Base-by-base conservation (phyloP, 2,113 vertebrate species). In the Cheirogaleus medius region DNA sequence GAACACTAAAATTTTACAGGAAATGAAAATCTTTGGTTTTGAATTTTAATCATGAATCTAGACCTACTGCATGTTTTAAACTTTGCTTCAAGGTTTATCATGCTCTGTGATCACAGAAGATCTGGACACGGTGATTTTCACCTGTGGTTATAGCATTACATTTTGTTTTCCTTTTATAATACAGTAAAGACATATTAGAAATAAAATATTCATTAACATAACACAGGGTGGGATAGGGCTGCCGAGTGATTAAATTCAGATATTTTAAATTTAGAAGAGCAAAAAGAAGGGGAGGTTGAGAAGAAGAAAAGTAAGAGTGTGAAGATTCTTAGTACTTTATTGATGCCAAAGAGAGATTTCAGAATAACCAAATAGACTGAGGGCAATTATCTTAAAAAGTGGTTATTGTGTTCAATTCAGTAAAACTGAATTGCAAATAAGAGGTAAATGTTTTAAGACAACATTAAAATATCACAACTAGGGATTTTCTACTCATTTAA, bases 1-100 rank as follows among this genome's bases (percentile, higher is more conserved):
- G 87, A 96, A 97, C 97, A 97, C 93, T 97, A 95, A 96, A 97
- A 97, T 98, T 98, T 98, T 95, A 97, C 97, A 98, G 97, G 95
- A 98, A 98, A 98, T 97, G 92, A 96, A 98, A 97, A 98, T 98
- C 98, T 97, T 98, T 98, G 98, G 98, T 95, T 98, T 98, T 94
- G 96, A 98, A 94, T 94, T 97, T 94, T 96, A 97, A 97, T 98
- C 98, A 97, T 96, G 96, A 98, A 98, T 98, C 97, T 97, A 98
- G 98, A 98, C 94, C 94, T 80, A 96, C 90, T 98, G 83, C 94
- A 98, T 97, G 90, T 97, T 98, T 98, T 98, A 98, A 98, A 97
- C 98, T 98, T 97, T 96, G 87, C 94, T 94, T 98, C 95, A 97
- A 77, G 92, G 91, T 98, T 98, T 97, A 97, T 73, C 94, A 87